These are phyloP conservation scores for Ivindomyrus marchei DNA, from an alignment of 2,113 vertebrate genomes.

Conservation along the genomic window DNA sequence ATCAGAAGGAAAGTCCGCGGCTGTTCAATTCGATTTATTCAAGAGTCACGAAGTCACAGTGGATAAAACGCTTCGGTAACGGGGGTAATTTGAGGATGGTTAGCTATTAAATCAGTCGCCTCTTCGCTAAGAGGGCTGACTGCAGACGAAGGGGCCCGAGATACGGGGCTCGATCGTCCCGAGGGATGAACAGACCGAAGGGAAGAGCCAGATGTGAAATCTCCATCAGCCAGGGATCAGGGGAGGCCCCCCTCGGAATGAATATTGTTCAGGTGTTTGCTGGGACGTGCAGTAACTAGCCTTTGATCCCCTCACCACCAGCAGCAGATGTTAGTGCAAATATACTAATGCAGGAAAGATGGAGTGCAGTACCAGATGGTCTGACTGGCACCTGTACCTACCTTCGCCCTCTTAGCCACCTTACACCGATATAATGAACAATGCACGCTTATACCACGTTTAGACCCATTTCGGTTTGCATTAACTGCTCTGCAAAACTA, in stretches of 20 bases:
- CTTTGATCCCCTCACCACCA: constrained; percentile 5
- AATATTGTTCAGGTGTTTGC: constrained; percentile 21
- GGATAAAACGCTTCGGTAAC: neutral
- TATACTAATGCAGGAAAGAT: constrained; percentile 9
- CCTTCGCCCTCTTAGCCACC: neutral
- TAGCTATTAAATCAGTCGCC: neutral
- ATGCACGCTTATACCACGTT: neutral
- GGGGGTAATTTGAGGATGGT: neutral
- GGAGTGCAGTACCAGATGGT: neutral
- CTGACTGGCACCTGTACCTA: neutral
- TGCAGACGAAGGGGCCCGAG: neutral
- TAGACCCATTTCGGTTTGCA: neutral
- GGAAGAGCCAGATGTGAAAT: constrained; percentile 12
- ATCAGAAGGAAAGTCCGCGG: neutral
- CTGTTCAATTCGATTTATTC: neutral
- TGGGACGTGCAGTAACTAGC: neutral
- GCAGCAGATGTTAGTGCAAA: constrained; percentile 5
- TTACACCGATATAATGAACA: neutral
- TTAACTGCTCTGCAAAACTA: neutral
- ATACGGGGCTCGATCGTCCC: neutral
- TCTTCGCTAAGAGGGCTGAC: neutral
- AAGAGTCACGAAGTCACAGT: neutral
- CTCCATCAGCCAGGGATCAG: neutral
- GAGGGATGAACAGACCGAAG: neutral
- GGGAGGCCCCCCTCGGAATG: neutral